phyloP scores from a whole-genome alignment of 2,797 vertebrate species.

The Monodelphis domestica region DNA sequence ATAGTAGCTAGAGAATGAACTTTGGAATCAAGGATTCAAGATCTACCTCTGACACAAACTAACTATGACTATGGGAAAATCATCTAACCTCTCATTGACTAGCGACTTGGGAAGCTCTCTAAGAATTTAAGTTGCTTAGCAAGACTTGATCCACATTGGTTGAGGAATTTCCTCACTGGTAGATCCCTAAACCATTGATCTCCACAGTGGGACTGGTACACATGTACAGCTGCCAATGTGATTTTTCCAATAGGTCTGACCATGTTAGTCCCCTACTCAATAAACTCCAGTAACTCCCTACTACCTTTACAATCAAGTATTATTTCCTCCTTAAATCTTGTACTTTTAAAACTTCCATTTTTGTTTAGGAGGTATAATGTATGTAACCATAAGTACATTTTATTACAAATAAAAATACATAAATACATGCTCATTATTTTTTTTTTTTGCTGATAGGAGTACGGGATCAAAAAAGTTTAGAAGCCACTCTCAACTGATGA shows the following conservation, averaged over 20 bases:
- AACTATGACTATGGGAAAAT: neutral
- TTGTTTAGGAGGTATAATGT: neutral
- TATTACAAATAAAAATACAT: neutral
- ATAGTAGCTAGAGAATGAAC: neutral
- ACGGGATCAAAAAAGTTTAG: neutral
- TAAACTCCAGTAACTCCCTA: neutral
- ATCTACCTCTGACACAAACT: no score
- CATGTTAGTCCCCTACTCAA: neutral
- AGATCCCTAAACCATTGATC: neutral
- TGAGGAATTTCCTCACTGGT: neutral
- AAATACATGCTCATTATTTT: neutral
- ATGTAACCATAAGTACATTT: neutral
- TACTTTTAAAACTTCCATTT: neutral
- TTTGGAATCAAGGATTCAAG: no score
- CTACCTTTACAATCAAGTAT: neutral
- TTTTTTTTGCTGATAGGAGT: neutral
- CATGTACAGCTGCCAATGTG: neutral
- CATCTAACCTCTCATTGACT: neutral
- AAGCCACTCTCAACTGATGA: neutral
- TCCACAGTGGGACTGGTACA: neutral
- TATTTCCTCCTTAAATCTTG: neutral
- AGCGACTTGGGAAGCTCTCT: neutral
- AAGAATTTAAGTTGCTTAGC: neutral
- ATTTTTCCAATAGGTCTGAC: neutral
- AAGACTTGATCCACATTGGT: neutral